Base-by-base conservation (phyloP, 2,797 vertebrate species). In the Distichodus sexfasciatus region DNA sequence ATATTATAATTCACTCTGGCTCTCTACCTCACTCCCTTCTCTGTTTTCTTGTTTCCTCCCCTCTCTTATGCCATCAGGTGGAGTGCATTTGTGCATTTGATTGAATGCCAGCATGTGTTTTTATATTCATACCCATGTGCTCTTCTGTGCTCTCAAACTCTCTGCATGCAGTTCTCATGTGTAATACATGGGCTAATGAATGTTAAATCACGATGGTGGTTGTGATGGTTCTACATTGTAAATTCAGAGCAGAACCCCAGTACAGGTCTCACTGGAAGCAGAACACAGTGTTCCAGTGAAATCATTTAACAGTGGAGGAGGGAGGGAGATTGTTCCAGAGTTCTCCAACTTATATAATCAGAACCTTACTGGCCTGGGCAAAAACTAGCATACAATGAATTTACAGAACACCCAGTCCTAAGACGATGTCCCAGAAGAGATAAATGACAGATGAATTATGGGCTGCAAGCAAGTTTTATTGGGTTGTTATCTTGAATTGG, bases 151-250 rank as follows among this genome's bases (percentile, higher is more conserved):
- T n/a, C n/a, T n/a, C n/a, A n/a, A n/a, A n/a, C n/a, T n/a, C n/a
- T n/a, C n/a, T 51, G 14, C 6, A 8, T 7, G 17, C 26, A 15
- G 12, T 31, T 53, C 31, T 14, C 2, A 4, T 31, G n/a, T 53
- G 26, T 53, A 15, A 31, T 53, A 53, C n/a, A 53, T 10, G 17
- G 26, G 50, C 50, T 53, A 53, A 53, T 53, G 14, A 31, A 53
- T 31, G 28, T 17, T 51, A 51, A 29, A 51, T 26, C n/a, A n/a
- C n/a, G 8, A 51, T 51, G 23, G 2, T 51, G 48, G 15, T 14
- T 15, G 29, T 51, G 48, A 23, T 26, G 23, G 12, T 11, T 15
- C 17, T 21, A 21, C 48, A 29, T 51, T 29, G 48, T 8, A 51
- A 29, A 51, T 51, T 11, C 24, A 28, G n/a, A 6, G 3, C 24